Evolutionary conservation across 2,797 vertebrate species (phyloP), one percentile per base, ranked within the genome.

Genomic region (Microtus agrestis): DNA sequence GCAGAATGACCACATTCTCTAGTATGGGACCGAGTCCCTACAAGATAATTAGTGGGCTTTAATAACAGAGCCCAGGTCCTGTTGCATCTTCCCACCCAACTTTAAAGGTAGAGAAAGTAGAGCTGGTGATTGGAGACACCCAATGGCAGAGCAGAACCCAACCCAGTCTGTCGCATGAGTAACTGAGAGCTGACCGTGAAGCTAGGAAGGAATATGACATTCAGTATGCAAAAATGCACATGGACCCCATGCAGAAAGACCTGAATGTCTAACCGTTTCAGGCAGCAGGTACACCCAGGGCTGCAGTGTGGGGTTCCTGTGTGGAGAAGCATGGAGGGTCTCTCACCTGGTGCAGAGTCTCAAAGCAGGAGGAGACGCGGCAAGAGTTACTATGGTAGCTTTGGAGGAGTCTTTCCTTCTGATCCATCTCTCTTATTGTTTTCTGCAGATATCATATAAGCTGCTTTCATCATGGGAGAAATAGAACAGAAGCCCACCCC

Each of bases 401-500:
- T 29, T 73, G 6, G 40, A 43, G 77, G 69, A 87, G 61, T 9
- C 0, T 14, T 5, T 40, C 29, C 12, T 96, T 78, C 88, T 98
- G 37, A 96, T 27, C 23, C 10, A 2, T 56, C 88, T 97, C 93
- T 98, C 46, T 74, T 11, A 0, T 88, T 91, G 37, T 4, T 86
- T 97, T 65, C 94, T 94, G 93, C 87, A 99, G 98, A 91, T 95
- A 95, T 2, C 94, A 21, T 89, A 92, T 98, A 97, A 40, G 3
- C 96, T 94, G 87, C 96, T 95, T 94, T 89, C 98, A 98, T 97
- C 97, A 99, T 99, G 99, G 99, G 99, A 96, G 99, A 99, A 98
- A 98, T 99, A 73, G 99, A 99, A 97, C 99, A 99, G 96, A 98
- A 98, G 91, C 98, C 98, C 78, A 99, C 99, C 14, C 97, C 99